Base-by-base conservation (phyloP, 2,888 invertebrate species). In the Drosophila fulvimacula region DNA sequence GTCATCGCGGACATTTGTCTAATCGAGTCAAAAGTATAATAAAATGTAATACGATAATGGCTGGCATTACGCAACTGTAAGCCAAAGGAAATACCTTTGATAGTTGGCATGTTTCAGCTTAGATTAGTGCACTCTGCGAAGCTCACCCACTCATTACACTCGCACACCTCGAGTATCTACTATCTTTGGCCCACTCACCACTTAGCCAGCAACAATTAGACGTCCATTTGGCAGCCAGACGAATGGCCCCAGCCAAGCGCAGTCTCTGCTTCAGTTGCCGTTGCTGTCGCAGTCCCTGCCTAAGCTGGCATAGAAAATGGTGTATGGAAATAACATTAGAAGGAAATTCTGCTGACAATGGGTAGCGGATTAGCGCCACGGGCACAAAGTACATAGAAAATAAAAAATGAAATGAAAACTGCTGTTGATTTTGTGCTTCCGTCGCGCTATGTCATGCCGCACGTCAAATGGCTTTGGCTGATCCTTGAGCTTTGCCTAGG, bases 291-390 rank as follows among this genome's bases (percentile, higher is more conserved):
- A 44, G 30, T 15, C 32, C 32, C 39, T 59, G 61, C 48, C 52
- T 56, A 76, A 76, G 77, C 77, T 65, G 57, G 39, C 72, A 58
- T 36, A 44, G 52, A 66, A 69, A 62, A 78, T 71, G 56, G 67
- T 66, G 65, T 79, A 69, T 74, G 69, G 56, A 77, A 87, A 78
- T 73, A 78, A 69, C 76, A 88, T 85, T 85, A 76, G 73, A 70
- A 53, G 73, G 64, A 75, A 86, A 81, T 88, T 76, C 56, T 79
- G 75, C 83, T 89, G 86, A 86, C 86, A 86, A 81, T 89, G 90
- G 73, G 76, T 66, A 55, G 53, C 74, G 88, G 80, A 88, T 85
- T 88, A 89, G 62, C 75, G 46, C 56, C 62, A 69, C 56, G 69
- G 60, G 63, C 64, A 58, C 65, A 79, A 70, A 77, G 63, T 57